Evolutionary conservation across 2,797 vertebrate genomes (phyloP), one percentile per base, ranked within the genome.

Genomic region (Acrossocheilus fasciatus): DNA sequence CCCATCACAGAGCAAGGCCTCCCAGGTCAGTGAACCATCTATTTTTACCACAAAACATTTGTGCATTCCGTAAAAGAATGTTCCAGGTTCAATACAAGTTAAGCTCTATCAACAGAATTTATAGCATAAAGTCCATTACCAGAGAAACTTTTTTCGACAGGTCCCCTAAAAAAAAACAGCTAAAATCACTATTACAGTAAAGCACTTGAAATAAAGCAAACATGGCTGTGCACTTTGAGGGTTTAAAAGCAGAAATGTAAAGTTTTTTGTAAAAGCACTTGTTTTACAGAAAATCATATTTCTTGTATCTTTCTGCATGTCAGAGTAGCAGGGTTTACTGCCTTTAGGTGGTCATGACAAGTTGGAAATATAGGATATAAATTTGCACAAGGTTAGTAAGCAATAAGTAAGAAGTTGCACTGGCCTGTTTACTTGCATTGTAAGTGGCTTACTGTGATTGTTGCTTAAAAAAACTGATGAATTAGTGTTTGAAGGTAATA

Each of bases 1-100:
- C 93, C 95, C 86, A 91, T 96, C 43, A 93, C 92, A 1, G 95
- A 96, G 89, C 89, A 83, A 26, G 50, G 93, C 83, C 86, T 92
- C 6, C 90, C 95, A 95, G 96, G 96, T 96, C 88, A 89, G 94
- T 95, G 23, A 84, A 72, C 4, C 17, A 34, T 84, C 8, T n/a
- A 43, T 26, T 85, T 57, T 68, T 77, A 57, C 8, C 34, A 72
- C 39, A 54, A 41, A 75, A 73, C 2, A 26, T 23, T 3, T 64
- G 43, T 81, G 80, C 47, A 70, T 79, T 43, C 39, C n/a, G 0
- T 26, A n/a, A 12, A 78, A 39, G 7, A 62, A 11, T 45, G 39
- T 45, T 79, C 39, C 23, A 18, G 39, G 57, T 62, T 64, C 57
- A 64, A 43, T 62, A 18, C 39, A 79, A 79, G 20, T 79, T 62